A percentile compares a stretch with the other conserved stretches of the same genome.
Evolutionary conservation across 2,797 vertebrate genomes (phyloP).

Genomic region (Lithobates pipiens): DNA sequence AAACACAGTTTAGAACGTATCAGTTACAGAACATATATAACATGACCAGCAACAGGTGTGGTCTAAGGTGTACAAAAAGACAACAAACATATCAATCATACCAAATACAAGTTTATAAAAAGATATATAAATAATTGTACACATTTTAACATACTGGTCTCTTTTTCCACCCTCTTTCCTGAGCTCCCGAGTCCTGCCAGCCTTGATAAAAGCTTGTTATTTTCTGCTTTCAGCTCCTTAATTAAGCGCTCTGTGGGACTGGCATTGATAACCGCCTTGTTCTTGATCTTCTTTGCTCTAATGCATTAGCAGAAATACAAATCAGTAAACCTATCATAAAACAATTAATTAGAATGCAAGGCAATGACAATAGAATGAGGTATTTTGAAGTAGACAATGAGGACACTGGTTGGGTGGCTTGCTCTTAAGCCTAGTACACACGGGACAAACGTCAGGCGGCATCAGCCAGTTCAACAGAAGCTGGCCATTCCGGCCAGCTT

Average conservation of each 20-base stretch:
- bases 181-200: conserved; percentile 77
- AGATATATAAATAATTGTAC: background rate
- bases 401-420: background rate
- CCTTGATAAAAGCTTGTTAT: conserved; percentile 74
- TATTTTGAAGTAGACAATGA: background rate
- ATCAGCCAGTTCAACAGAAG: too few species aligned
- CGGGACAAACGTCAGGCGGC: too few species aligned
- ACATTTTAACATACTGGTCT: conserved; percentile 73
- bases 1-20: background rate
- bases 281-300: conserved; percentile 88
- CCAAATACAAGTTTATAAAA: too few species aligned
- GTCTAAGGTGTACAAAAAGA: background rate
- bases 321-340: background rate
- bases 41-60: background rate
- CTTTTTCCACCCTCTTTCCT: conserved; percentile 77
- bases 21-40: too few species aligned
- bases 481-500: too few species aligned
- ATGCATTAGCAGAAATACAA: background rate
- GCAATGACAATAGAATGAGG: too few species aligned
- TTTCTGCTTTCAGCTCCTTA: conserved; percentile 83
- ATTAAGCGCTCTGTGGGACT: conserved; percentile 83
- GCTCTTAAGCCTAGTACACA: too few species aligned
- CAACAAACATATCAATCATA: too few species aligned
- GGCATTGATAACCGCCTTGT: conserved; percentile 85
- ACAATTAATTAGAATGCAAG: background rate